Evolutionary conservation across 2,113 vertebrate genomes (phyloP), one percentile per base, ranked within the genome.

Genomic region (Verasper variegatus): DNA sequence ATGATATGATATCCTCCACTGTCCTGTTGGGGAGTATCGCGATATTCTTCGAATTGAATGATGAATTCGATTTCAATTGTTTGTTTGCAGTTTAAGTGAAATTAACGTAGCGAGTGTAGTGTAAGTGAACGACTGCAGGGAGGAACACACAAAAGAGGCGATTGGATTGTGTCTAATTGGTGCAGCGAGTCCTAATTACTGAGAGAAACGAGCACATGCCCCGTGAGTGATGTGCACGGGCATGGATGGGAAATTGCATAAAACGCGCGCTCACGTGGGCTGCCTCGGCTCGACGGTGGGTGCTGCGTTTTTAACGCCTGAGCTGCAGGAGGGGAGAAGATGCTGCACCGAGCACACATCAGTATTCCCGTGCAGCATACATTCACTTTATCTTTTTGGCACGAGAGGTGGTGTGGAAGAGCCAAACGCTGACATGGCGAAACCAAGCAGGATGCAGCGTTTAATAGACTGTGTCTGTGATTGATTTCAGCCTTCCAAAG

Each of bases 401-500:
- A 61, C 18, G 66, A 21, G 27, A 60, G 52, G 76, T 37, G 2
- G 26, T 49, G 59, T 58, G 58, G 2, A 37, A 40, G 60, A 78
- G 80, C 64, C 82, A 86, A 79, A 12, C 73, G 84, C 76, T 64
- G 70, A 82, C 58, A 49, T 67, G 68, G 73, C 52, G 23, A 74
- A 65, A 80, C 47, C 71, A 5, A 20, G 56, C 54, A 37, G 75
- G 69, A 71, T 65, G 56, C 17, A 51, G 35, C 12, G 61, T 83
- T 80, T 21, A 63, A 77, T 59, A 4, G 80, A 45, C 77, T 52
- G n/a, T 71, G n/a, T 71, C 76, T 81, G 17, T 83, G 62, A 76
- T 84, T 84, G 59, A 78, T 82, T 87, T 71, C 0, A 99, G 97
- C 88, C 97, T 51, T 96, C 97, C 40, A 96, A 96, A 23, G 97